Percentiles rank a stretch among this genome's conserved stretches.
These are phyloP conservation scores for Tautogolabrus adspersus DNA, from an alignment of 2,113 vertebrate species.

Conservation along the genomic window DNA sequence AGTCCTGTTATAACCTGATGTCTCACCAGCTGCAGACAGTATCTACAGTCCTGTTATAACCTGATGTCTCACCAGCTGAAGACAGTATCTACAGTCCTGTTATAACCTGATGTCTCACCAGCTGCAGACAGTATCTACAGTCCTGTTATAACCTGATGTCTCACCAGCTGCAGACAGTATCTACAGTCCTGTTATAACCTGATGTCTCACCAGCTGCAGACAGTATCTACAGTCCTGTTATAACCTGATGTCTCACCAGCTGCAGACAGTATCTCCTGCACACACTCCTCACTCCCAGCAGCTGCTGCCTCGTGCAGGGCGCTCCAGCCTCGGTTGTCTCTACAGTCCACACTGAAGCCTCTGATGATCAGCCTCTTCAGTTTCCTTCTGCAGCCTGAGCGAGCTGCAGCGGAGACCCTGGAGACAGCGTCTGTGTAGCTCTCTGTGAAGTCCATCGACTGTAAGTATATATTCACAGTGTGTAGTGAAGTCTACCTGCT, in stretches of 20 bases:
- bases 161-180: no score
- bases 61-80: no score
- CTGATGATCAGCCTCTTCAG: slow-evolving; percentile 85
- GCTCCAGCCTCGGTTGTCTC: slow-evolving; percentile 95
- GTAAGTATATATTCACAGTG: no score
- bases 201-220: no score
- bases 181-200: no score
- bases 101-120: slow-evolving; percentile 56
- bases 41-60: slow-evolving; percentile 72
- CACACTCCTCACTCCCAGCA: slow-evolving; percentile 84
- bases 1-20: no score
- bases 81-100: slow-evolving; percentile 72
- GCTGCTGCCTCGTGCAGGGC: slow-evolving; percentile 93
- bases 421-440: slow-evolving; percentile 91
- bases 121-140: slow-evolving; percentile 74
- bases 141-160: no score
- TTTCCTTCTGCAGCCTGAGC: slow-evolving; percentile 79
- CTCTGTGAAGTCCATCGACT: slow-evolving; percentile 93
- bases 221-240: no score
- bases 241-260: slow-evolving; percentile 59
- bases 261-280: slow-evolving; percentile 81
- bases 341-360: slow-evolving; percentile 85
- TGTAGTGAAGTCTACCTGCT: no score
- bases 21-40: slow-evolving; percentile 69
- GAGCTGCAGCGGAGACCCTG: slow-evolving; percentile 86